Percentiles rank a stretch among this genome's conserved stretches.
Evolutionary conservation across 2,797 vertebrate genomes (phyloP).

Genomic region (Tenualosa thibaudeaui): DNA sequence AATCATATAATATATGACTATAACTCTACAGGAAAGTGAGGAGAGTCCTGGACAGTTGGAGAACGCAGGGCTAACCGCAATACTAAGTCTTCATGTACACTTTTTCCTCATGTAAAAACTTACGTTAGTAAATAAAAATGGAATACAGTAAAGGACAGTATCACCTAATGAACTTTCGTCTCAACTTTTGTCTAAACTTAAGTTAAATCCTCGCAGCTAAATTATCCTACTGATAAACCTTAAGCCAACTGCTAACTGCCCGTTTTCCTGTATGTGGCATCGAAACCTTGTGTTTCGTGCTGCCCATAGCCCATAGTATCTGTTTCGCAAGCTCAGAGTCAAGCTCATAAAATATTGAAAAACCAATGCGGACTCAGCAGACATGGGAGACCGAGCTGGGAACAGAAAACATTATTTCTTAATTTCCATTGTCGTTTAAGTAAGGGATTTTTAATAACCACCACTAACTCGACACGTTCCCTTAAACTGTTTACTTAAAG

Average conservation of each 20-base stretch:
- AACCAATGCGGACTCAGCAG: not conserved
- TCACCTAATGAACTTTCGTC: not conserved
- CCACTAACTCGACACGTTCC: not conserved
- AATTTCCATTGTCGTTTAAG: not conserved
- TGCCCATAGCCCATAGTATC: not conserved
- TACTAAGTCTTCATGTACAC: no score
- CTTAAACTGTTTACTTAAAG: not conserved
- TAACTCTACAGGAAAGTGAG: not conserved
- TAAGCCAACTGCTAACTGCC: not conserved
- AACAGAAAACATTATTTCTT: not conserved
- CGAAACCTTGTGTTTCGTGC: not conserved
- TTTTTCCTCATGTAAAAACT: no score
- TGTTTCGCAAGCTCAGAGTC: not conserved
- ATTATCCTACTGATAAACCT: not conserved
- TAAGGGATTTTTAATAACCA: not conserved
- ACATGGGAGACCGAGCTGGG: not conserved
- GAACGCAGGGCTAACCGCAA: no score
- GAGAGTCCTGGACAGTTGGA: no score
- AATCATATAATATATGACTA: not conserved
- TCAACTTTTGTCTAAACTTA: not conserved
- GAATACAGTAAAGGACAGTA: no score
- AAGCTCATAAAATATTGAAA: not conserved
- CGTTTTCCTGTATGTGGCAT: not conserved
- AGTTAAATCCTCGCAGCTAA: not conserved
- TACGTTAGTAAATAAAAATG: no score